Evolutionary conservation across 2,113 vertebrate species (phyloP).

Genomic region (Etia nguti): DNA sequence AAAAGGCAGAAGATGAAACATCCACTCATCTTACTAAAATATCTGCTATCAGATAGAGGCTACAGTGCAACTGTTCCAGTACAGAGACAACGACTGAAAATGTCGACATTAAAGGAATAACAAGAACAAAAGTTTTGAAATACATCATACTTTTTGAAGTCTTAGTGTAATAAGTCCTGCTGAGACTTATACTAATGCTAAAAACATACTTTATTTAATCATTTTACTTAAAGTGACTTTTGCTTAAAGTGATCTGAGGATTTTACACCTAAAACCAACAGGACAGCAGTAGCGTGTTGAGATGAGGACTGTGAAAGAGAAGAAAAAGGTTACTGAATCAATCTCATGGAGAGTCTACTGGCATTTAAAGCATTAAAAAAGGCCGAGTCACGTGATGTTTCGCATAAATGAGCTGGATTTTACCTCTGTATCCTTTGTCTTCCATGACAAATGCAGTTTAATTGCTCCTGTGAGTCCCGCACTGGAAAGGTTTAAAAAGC

Average conservation of each 20-base stretch:
- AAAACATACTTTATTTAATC: neutral
- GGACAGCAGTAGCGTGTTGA: neutral
- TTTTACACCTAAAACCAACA: neutral
- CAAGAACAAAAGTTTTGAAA: neutral
- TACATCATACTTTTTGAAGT: neutral
- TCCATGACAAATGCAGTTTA: slow-evolving; percentile 29
- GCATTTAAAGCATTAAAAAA: neutral
- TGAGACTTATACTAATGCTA: neutral
- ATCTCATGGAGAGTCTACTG: neutral
- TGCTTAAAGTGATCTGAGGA: neutral
- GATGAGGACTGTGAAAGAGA: neutral
- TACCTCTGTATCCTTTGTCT: neutral
- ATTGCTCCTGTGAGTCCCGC: slow-evolving; percentile 3
- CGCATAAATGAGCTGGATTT: neutral
- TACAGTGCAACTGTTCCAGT: neutral
- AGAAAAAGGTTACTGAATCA: neutral
- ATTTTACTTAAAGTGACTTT: neutral
- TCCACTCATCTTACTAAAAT: neutral
- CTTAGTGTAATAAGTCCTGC: neutral
- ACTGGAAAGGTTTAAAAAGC: neutral
- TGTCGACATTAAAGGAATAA: neutral
- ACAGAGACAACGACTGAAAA: neutral
- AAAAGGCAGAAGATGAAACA: neutral
- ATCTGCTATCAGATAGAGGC: neutral
- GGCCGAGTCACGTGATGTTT: neutral